Base-by-base conservation (phyloP, 37 sponge, comb jelly and placozoan genomes). In the Dysidea cf. avara region DNA sequence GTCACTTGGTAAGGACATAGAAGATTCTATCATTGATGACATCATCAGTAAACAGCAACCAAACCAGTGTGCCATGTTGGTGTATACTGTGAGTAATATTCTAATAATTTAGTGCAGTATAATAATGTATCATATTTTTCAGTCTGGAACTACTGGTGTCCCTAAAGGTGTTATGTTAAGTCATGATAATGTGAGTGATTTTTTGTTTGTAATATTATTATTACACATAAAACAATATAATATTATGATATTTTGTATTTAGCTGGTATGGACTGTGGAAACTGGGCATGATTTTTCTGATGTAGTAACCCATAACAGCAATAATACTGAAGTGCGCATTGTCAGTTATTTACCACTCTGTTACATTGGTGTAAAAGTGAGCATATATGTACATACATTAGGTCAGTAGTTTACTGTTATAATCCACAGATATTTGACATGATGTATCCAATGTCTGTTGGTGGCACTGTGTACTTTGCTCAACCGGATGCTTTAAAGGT, bases 121-220 rank as follows among this genome's bases (percentile, higher is more conserved):
- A n/a, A n/a, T n/a, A n/a, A n/a, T n/a, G n/a, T n/a, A n/a, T n/a
- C n/a, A n/a, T n/a, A n/a, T n/a, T n/a, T 20, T 51, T 5, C 72
- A 93, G 94, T 93, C 94, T 78, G 94, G 94, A 0, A 93, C 94
- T 21, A 89, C 92, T 55, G 94, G 94, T 2, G 60, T 74, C 22
- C 94, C 94, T 0, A 93, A 93, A 35, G 94, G 91, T 46, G 91
- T 85, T 7, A 93, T 93, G 94, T 55, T 93, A 30, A 88, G 91
- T 38, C 94, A 93, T 77, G 94, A 93, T 62, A 85, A 88, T 72
- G 94, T 93, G 32, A 88, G 91, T 39, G 9, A 39, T 12, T 17
- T 16, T n/a, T n/a, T n/a, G n/a, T n/a, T n/a, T n/a, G n/a, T n/a
- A n/a, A n/a, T n/a, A n/a, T n/a, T n/a, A n/a, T n/a, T n/a, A n/a